A percentile compares a stretch with the other conserved stretches of the same genome.
Evolutionary conservation across 1,140 invertebrate species (phyloP).

Genomic region (Drosophila sp.): DNA sequence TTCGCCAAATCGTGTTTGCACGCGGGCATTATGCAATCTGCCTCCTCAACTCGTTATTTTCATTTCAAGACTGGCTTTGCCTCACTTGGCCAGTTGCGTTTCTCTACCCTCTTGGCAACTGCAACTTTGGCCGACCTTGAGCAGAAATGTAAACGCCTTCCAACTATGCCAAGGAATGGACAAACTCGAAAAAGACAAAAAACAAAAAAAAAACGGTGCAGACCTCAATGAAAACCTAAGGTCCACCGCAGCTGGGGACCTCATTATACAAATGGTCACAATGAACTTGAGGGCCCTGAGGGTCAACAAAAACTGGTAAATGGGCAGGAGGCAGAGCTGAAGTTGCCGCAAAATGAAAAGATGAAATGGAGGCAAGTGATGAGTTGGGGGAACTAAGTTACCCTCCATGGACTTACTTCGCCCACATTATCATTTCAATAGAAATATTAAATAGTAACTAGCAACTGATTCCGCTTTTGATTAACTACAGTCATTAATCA

Average conservation of each 20-base stretch:
- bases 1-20: slow-evolving; percentile 20
- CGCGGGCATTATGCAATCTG: slow-evolving; percentile 17
- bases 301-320: slow-evolving; percentile 3
- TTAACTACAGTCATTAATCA: not conserved
- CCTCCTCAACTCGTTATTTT: slow-evolving; percentile 18
- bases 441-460: too few relatives aligned
- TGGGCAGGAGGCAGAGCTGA: not conserved
- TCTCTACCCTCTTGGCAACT: slow-evolving; percentile 7
- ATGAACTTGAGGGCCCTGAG: slow-evolving; percentile 16
- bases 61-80: slow-evolving; percentile 14
- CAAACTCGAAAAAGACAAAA: not conserved
- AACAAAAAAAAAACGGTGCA: not conserved
- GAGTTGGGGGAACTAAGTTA: too few relatives aligned
- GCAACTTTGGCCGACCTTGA: slow-evolving; percentile 13
- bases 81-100: slow-evolving; percentile 7
- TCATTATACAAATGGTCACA: slow-evolving; percentile 14
- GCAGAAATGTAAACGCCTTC: slow-evolving; percentile 14
- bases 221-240: slow-evolving; percentile 6
- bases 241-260: not conserved
- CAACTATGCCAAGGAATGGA: slow-evolving; percentile 18
- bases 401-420: too few relatives aligned
- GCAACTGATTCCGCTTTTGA: too few relatives aligned
- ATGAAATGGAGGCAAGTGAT: not conserved
- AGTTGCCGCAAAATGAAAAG: not conserved
- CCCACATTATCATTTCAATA: too few relatives aligned